phyloP scores from a whole-genome alignment of 2,797 vertebrate species.

The Buceros bicornis region DNA sequence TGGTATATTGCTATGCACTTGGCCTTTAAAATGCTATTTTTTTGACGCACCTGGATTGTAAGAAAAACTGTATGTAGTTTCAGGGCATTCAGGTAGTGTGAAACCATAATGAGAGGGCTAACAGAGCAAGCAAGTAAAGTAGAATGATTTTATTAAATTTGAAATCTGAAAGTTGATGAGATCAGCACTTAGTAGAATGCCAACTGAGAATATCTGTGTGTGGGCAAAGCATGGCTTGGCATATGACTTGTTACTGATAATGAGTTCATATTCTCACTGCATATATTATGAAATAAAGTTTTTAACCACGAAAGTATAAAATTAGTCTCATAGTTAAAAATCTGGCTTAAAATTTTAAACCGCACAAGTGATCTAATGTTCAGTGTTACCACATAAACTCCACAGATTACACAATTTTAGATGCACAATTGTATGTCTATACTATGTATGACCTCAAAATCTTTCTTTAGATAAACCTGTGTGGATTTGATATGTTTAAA shows the following conservation, averaged over 20 bases:
- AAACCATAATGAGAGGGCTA: neutral
- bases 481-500: neutral
- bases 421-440: neutral
- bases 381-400: neutral
- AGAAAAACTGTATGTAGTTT: neutral
- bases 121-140: neutral
- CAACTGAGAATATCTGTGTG: neutral
- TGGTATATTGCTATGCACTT: neutral
- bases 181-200: neutral
- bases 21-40: neutral
- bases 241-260: neutral
- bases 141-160: neutral
- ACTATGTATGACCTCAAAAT: neutral
- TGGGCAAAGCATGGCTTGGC: neutral
- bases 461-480: neutral
- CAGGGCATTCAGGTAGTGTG: neutral
- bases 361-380: neutral
- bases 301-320: neutral
- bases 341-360: neutral
- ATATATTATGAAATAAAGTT: neutral
- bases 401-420: neutral
- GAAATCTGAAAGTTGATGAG: neutral
- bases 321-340: neutral
- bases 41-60: neutral
- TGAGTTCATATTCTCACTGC: neutral